Base-by-base conservation (phyloP, 2,113 vertebrate genomes). In the Myanophis thanlyinensis region DNA sequence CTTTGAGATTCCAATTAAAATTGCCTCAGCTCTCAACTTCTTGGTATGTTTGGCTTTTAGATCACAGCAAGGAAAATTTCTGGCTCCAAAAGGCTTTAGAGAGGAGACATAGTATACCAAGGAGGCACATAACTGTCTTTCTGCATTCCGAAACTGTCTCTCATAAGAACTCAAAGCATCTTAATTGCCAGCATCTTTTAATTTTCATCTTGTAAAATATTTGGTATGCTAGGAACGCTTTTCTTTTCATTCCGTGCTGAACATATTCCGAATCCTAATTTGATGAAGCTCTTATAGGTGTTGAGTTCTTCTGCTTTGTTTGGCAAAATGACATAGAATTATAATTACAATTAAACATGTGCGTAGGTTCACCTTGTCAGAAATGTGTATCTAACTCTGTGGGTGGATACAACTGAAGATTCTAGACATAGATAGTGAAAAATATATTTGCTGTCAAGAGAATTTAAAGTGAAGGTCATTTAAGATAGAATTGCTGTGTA, bases 151-250 rank as follows among this genome's bases (percentile, higher is more conserved):
- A 96, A 94, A 96, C 92, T 59, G 40, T 0, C 80, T 96, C 94
- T 95, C 96, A 93, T 94, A 97, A 96, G 95, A 96, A 97, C 30
- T 47, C 95, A 95, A 95, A 94, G 59, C 94, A 95, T 94, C 89
- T 96, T 97, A 95, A 95, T 95, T 96, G 94, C 86, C 94, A 95
- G 44, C 92, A 93, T 95, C 48, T 94, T 95, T 96, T 95, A 94
- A 96, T 95, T 96, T 95, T 91, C 89, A 92, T 96, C 93, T 90
- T 93, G 94, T 92, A 96, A 95, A 93, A 93, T 95, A 96, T 88
- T 91, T 0, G 85, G 95, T 94, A 95, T 95, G 93, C 94, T 95
- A 48, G 89, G 97, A 97, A 97, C 90, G 96, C 85, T 90, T 25
- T 95, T 92, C 86, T 95, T 96, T 96, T 95, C 95, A 85, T 94